A percentile compares a stretch with the other conserved stretches of the same genome.
Evolutionary conservation across 2,113 vertebrate genomes (phyloP).

Genomic region (Arizona elegans): DNA sequence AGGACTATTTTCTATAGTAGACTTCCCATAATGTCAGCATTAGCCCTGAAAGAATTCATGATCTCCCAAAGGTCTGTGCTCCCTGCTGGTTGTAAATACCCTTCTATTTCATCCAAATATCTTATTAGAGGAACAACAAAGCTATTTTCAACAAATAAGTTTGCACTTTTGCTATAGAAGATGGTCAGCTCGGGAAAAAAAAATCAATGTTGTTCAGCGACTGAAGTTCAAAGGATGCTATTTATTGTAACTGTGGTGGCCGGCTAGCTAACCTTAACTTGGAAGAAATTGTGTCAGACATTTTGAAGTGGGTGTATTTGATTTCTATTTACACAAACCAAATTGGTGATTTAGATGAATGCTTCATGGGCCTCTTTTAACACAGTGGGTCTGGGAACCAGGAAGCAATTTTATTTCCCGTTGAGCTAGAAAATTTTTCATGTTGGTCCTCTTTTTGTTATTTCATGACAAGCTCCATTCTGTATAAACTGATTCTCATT

Average conservation of each 20-base stretch:
- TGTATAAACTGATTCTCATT: neutral
- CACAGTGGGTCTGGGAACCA: neutral
- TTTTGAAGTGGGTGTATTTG: neutral
- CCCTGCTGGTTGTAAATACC: neutral
- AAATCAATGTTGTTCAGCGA: neutral
- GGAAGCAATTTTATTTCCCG: neutral
- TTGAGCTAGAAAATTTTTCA: neutral
- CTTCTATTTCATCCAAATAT: neutral
- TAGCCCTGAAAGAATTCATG: neutral
- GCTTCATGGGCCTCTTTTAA: neutral
- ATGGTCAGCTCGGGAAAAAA: too few species aligned
- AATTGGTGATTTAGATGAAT: neutral
- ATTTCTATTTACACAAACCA: neutral
- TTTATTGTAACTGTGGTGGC: neutral
- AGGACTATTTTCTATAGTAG: neutral
- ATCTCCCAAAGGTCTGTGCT: neutral
- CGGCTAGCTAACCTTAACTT: neutral
- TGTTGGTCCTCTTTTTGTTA: neutral
- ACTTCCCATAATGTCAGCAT: neutral
- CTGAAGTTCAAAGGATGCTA: neutral
- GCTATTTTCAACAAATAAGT: neutral
- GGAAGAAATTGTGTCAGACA: neutral
- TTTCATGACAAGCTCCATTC: neutral
- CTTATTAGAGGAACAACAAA: neutral
- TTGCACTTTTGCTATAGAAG: neutral